These are phyloP conservation scores for Anoplophora glabripennis DNA, from an alignment of 1,140 invertebrate species.

Conservation along the genomic window DNA sequence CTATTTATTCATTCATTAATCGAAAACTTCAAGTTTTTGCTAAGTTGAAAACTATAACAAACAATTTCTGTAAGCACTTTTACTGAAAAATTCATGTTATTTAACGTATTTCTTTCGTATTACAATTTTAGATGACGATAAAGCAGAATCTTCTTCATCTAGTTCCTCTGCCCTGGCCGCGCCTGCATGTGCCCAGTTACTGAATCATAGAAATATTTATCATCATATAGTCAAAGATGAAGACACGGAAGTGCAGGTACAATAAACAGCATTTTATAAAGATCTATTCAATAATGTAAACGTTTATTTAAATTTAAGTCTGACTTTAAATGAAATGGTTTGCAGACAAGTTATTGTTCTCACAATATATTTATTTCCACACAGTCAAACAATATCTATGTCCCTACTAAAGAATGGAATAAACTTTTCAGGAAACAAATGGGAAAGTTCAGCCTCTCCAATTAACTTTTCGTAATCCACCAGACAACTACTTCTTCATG, in stretches of 20 bases:
- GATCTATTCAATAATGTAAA: neutral
- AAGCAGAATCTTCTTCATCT: conserved; percentile 47
- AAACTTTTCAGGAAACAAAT: conserved; percentile 41
- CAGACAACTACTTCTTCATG: conserved; percentile 65
- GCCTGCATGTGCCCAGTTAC: conserved; percentile 50
- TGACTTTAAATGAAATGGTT: neutral
- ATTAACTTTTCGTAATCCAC: conserved; percentile 57
- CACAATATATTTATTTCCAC: no score
- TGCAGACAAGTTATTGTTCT: neutral
- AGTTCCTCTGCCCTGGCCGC: conserved; percentile 53
- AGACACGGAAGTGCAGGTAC: conserved; percentile 42
- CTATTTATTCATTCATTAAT: no score
- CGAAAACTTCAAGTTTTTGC: no score
- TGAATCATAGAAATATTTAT: conserved; percentile 51
- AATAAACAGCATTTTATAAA: neutral
- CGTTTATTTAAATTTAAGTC: no score
- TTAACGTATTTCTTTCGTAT: neutral
- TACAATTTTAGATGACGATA: conserved; percentile 17
- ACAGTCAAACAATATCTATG: no score
- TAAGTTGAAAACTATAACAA: no score
- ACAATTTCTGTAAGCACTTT: no score
- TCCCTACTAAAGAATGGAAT: no score
- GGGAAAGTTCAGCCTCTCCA: conserved; percentile 50
- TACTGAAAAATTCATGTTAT: no score
- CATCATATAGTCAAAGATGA: conserved; percentile 51